Evolutionary conservation across 1,140 invertebrate genomes (phyloP).

Genomic region (Drosophila suzukii): DNA sequence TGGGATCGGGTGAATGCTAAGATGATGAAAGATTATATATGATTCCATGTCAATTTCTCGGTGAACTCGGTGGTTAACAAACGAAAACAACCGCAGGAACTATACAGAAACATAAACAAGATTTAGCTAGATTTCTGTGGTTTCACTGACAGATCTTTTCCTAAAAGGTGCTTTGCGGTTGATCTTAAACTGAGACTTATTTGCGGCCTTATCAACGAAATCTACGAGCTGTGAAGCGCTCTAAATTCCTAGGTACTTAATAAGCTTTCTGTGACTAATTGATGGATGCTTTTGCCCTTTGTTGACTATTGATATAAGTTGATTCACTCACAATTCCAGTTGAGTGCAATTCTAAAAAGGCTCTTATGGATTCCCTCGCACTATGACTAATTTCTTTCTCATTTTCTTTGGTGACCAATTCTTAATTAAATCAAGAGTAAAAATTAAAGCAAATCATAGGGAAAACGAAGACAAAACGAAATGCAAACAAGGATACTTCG

Average conservation of each 20-base stretch:
- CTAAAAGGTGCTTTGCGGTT: constrained; percentile 43
- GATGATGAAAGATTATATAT: constrained; percentile 35
- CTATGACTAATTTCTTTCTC: constrained; percentile 10
- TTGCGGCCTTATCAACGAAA: constrained; percentile 24
- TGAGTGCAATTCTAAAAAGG: background rate
- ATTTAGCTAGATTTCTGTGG: constrained; percentile 22
- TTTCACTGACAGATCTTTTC: constrained; percentile 14
- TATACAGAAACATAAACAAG: constrained; percentile 32
- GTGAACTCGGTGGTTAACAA: constrained; percentile 13
- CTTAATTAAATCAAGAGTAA: constrained; percentile 12
- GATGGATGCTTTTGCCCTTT: constrained; percentile 5
- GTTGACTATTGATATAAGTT: background rate
- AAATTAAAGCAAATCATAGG: constrained; percentile 26
- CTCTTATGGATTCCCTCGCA: background rate
- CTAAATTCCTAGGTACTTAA: constrained; percentile 5
- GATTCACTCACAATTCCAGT: constrained; percentile 1
- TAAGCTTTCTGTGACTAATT: constrained; percentile 21
- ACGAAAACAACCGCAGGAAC: constrained; percentile 30
- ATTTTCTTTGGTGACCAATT: constrained; percentile 13
- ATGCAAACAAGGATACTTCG: constrained; percentile 53
- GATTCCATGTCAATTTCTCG: constrained; percentile 39
- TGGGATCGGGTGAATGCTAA: constrained; percentile 12
- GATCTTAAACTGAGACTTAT: constrained; percentile 10
- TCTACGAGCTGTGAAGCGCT: constrained; percentile 34
- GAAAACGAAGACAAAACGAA: constrained; percentile 49